A percentile compares a stretch with the other conserved stretches of the same genome.
Conservation (phyloP, 2,888 invertebrate species). For the Harpalus rubripes region DNA sequence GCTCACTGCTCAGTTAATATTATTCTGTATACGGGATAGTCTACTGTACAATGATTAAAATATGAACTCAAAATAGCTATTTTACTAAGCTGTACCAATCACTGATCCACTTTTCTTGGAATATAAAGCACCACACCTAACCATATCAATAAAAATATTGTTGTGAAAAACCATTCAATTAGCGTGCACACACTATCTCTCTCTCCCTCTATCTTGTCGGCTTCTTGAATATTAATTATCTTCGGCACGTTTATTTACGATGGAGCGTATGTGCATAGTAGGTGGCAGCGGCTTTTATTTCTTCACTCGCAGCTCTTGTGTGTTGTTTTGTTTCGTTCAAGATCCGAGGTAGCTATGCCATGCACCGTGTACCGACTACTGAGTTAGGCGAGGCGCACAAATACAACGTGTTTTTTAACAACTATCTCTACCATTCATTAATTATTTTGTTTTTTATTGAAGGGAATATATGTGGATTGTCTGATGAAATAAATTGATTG, state of each 20-base stretch:
- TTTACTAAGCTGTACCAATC: neutral
- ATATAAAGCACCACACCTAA: neutral
- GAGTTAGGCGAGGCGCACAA: constrained; percentile 47
- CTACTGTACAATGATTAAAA: too few species aligned
- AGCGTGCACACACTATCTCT: constrained; percentile 29
- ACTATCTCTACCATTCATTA: constrained; percentile 34
- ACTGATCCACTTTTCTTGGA: neutral
- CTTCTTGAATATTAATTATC: constrained; percentile 52
- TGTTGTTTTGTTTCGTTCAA: constrained; percentile 35
- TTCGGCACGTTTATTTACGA: constrained; percentile 47
- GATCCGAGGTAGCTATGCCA: neutral
- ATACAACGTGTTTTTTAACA: constrained; percentile 40
- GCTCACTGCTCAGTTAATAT: too few species aligned
- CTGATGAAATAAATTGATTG: constrained; percentile 27
- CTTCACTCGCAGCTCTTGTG: constrained; percentile 52
- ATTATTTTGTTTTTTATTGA: constrained; percentile 34
- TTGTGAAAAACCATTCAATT: constrained; percentile 12
- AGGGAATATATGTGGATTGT: constrained; percentile 37
- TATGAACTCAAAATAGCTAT: too few species aligned
- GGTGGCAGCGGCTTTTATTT: constrained; percentile 54
- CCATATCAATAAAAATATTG: neutral
- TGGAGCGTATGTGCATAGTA: constrained; percentile 40
- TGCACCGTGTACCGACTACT: constrained; percentile 6
- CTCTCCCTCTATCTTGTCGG: constrained; percentile 19
- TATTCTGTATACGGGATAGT: too few species aligned